Evolutionary conservation across 2,113 vertebrate species (phyloP).

Genomic region (Naja naja): DNA sequence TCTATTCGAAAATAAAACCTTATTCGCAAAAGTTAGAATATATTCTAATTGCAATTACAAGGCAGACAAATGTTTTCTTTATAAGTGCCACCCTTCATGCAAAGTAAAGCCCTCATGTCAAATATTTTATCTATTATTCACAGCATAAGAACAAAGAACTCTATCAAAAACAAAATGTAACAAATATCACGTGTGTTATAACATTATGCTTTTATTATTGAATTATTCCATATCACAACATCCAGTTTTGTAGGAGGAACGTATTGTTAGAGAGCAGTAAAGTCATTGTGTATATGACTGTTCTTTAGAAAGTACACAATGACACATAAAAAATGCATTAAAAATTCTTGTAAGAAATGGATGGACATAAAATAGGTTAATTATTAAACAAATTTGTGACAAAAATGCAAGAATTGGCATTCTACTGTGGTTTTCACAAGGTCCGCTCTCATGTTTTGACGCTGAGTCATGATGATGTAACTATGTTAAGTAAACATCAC

Average conservation of each 20-base stretch:
- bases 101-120: background rate
- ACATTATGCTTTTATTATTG: background rate
- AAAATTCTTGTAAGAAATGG: background rate
- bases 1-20: background rate
- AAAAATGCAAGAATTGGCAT: slow-evolving; percentile 40
- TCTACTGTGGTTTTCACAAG: slow-evolving; percentile 59
- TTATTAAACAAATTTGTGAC: slow-evolving; percentile 40
- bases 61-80: background rate
- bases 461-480: slow-evolving; percentile 62
- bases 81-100: background rate
- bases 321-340: slow-evolving; percentile 8
- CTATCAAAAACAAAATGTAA: background rate
- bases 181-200: background rate
- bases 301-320: background rate
- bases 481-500: slow-evolving; percentile 49
- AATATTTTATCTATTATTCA: background rate
- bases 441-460: slow-evolving; percentile 56
- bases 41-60: background rate
- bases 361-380: slow-evolving; percentile 52
- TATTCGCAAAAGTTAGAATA: background rate
- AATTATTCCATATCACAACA: background rate
- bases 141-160: background rate
- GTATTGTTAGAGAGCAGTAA: background rate
- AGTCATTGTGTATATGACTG: background rate
- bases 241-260: background rate